phyloP scores from a whole-genome alignment of 2,797 vertebrate species.

The Macroramphosus scolopax region DNA sequence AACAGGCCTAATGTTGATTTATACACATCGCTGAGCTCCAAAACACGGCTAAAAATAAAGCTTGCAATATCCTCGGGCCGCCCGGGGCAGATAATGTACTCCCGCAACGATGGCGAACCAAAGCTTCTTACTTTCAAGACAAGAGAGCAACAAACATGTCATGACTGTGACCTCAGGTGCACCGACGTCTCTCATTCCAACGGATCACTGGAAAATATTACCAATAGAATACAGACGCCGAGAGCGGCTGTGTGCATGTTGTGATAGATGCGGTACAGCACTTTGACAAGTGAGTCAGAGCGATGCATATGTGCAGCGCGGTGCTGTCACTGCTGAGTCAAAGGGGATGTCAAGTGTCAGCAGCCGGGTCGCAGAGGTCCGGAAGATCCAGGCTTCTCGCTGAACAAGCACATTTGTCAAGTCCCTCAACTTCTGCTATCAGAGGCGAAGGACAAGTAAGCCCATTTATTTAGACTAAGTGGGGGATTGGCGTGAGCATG shows the following conservation, averaged over 20 bases:
- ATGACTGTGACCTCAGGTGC: constrained; percentile 42
- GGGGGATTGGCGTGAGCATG: too few species aligned
- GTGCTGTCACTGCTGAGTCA: constrained; percentile 50
- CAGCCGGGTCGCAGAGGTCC: constrained; percentile 37
- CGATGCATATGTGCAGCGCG: constrained; percentile 24
- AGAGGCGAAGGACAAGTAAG: constrained; percentile 8
- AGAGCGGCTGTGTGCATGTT: not conserved
- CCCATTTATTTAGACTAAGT: constrained; percentile 2
- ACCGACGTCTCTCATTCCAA: not conserved
- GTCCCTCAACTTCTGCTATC: constrained; percentile 13
- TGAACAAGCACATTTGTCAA: constrained; percentile 33
- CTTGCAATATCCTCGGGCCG: constrained; percentile 52
- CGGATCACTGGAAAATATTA: not conserved
- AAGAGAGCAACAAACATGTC: constrained; percentile 19
- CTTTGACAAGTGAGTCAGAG: constrained; percentile 43
- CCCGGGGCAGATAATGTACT: constrained; percentile 65
- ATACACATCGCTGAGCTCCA: constrained; percentile 72
- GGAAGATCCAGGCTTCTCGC: constrained; percentile 21
- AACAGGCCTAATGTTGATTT: constrained; percentile 74
- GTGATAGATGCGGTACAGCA: constrained; percentile 13
- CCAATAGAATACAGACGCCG: not conserved
- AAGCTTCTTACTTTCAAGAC: constrained; percentile 49
- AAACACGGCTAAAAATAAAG: constrained; percentile 78
- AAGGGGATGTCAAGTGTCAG: constrained; percentile 53
- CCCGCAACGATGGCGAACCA: constrained; percentile 39